Evolutionary conservation across 1,140 invertebrate species (phyloP).

Genomic region (Pemphigus obesinymphae): DNA sequence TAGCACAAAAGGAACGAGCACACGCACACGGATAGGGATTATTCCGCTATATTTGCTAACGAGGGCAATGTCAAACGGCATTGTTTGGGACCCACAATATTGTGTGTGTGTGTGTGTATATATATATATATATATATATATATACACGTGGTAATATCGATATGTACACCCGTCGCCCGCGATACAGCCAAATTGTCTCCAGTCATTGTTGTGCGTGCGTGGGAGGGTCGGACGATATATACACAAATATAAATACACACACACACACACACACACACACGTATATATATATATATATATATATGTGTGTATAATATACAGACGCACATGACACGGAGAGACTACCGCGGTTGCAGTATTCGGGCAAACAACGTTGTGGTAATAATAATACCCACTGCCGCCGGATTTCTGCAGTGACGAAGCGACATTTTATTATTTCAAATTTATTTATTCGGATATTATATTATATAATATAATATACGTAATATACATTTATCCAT

Average conservation of each 20-base stretch:
- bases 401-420: slow-evolving; percentile 31
- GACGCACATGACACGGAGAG: neutral
- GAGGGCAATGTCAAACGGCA: slow-evolving; percentile 35
- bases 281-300: neutral
- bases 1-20: neutral
- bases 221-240: neutral
- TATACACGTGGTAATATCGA: too few relatives aligned
- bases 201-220: slow-evolving; percentile 32
- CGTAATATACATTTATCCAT: neutral
- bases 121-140: neutral
- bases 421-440: slow-evolving; percentile 27
- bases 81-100: slow-evolving; percentile 12
- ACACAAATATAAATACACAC: neutral
- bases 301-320: neutral
- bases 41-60: slow-evolving; percentile 41
- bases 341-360: neutral
- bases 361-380: slow-evolving; percentile 13
- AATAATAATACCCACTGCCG: slow-evolving; percentile 9
- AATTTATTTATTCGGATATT: neutral
- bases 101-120: neutral
- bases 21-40: neutral
- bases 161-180: neutral
- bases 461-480: neutral
- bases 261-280: too few relatives aligned
- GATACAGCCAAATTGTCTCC: slow-evolving; percentile 28